Percentiles rank a stretch among this genome's conserved stretches.
Conservation (phyloP, 2,797 vertebrate genomes). For the Anniella stebbinsi region DNA sequence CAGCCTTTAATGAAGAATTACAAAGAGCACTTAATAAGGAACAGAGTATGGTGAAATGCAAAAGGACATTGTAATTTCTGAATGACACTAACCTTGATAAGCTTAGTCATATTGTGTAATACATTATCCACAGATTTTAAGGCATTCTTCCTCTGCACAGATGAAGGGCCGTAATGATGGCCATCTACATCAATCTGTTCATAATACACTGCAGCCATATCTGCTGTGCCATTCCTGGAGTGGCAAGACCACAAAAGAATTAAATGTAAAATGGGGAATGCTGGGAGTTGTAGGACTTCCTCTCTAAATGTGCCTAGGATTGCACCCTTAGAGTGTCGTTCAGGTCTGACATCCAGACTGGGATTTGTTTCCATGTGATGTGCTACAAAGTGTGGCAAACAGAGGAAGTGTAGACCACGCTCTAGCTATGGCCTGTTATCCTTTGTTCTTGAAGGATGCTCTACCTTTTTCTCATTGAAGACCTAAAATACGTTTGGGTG, state of each 20-base stretch:
- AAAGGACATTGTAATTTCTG: background rate
- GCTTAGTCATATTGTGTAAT: slow-evolving; percentile 83
- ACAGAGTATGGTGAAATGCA: background rate
- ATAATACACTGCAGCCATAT: slow-evolving; percentile 91
- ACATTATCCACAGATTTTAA: slow-evolving; percentile 84
- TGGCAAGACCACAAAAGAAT: background rate
- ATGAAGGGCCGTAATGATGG: slow-evolving; percentile 91
- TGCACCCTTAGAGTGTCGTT: background rate
- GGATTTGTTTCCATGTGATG: background rate
- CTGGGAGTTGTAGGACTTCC: no score
- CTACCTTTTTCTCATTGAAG: background rate
- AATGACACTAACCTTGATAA: slow-evolving; percentile 83
- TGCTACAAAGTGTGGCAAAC: background rate
- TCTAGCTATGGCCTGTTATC: background rate
- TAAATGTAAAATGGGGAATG: background rate
- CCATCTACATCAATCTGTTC: slow-evolving; percentile 94
- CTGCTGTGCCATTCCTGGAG: slow-evolving; percentile 77
- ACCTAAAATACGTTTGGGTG: background rate
- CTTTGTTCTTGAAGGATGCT: background rate
- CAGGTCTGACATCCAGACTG: background rate
- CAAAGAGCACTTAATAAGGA: background rate
- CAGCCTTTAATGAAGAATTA: background rate
- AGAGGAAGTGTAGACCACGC: background rate
- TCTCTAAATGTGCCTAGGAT: no score
- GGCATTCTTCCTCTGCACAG: slow-evolving; percentile 82